Conservation (phyloP, 2,797 vertebrate genomes). For the Neosalanx taihuensis region DNA sequence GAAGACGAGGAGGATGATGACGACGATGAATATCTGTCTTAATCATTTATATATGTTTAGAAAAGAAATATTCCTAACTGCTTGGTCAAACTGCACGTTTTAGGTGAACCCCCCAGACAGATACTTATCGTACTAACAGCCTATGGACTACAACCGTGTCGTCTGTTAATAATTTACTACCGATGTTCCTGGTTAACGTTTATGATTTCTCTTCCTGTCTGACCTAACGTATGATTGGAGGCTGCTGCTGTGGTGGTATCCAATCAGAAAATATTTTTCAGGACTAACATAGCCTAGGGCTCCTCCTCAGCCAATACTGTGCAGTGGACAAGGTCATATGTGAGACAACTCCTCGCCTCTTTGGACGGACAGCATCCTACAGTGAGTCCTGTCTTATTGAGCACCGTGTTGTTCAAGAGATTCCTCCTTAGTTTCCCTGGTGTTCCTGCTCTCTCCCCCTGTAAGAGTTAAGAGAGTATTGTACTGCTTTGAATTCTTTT, state of each 20-base stretch:
- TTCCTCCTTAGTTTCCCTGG: slow-evolving; percentile 31
- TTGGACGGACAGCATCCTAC: slow-evolving; percentile 53
- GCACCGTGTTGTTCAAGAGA: slow-evolving; percentile 60
- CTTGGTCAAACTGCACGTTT: slow-evolving; percentile 82
- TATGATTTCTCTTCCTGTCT: slow-evolving; percentile 76
- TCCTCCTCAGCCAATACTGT: slow-evolving; percentile 31
- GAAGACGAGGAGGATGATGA: slow-evolving; percentile 84
- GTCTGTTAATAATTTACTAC: slow-evolving; percentile 83
- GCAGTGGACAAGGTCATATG: slow-evolving; percentile 58
- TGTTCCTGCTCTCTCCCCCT: slow-evolving; percentile 27
- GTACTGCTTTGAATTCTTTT: slow-evolving; percentile 69
- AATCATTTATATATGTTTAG: slow-evolving; percentile 48
- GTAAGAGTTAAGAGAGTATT: slow-evolving; percentile 71
- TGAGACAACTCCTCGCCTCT: slow-evolving; percentile 58
- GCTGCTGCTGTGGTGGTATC: slow-evolving; percentile 50
- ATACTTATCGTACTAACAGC: slow-evolving; percentile 77
- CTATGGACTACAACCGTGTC: slow-evolving; percentile 80
- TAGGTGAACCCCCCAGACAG: slow-evolving; percentile 75
- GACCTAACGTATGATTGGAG: slow-evolving; percentile 56
- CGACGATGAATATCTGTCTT: slow-evolving; percentile 86
- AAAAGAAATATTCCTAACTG: slow-evolving; percentile 59
- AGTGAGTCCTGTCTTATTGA: slow-evolving; percentile 60
- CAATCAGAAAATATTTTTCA: slow-evolving; percentile 46
- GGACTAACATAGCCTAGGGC: slow-evolving; percentile 33
- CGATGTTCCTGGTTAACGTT: slow-evolving; percentile 68